Conservation (phyloP, 2,797 vertebrate species). For the Gorsachius magnificus region DNA sequence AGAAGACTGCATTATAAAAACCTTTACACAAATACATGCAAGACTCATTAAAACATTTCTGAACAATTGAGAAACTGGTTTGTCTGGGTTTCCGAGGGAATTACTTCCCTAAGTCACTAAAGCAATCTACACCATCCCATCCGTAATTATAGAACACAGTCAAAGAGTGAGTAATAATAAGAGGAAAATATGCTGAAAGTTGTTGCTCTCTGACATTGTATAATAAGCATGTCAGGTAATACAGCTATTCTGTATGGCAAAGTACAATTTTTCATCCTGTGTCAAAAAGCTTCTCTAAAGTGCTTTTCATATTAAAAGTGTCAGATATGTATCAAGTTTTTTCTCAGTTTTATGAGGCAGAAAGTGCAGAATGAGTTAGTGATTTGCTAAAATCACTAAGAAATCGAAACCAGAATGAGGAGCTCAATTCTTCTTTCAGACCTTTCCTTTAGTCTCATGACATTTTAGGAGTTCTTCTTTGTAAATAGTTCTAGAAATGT, state of each 20-base stretch:
- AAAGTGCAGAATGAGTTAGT: constrained; percentile 62
- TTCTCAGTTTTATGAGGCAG: constrained; percentile 37
- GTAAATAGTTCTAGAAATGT: constrained; percentile 34
- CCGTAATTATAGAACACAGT: constrained; percentile 5
- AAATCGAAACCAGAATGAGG: constrained; percentile 48
- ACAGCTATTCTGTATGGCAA: constrained; percentile 38
- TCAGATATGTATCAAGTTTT: constrained; percentile 44
- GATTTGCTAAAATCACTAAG: constrained; percentile 54
- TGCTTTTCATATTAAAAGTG: constrained; percentile 61
- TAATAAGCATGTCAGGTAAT: constrained; percentile 54
- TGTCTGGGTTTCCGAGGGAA: background rate
- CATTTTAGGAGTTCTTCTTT: constrained; percentile 29
- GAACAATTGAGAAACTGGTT: background rate
- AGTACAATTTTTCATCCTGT: constrained; percentile 51
- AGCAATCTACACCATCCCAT: constrained; percentile 33
- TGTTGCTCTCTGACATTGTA: constrained; percentile 47
- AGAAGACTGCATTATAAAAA: background rate
- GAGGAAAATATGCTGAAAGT: constrained; percentile 45
- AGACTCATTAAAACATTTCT: background rate
- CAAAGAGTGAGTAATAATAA: constrained; percentile 32
- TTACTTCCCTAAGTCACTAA: background rate
- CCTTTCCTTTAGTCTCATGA: background rate
- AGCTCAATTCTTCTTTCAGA: constrained; percentile 27
- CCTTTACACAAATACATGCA: background rate
- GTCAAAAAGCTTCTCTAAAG: constrained; percentile 62